These are phyloP conservation scores for Temnothorax curvispinosus DNA, from an alignment of 1,140 invertebrate genomes.

Conservation along the genomic window DNA sequence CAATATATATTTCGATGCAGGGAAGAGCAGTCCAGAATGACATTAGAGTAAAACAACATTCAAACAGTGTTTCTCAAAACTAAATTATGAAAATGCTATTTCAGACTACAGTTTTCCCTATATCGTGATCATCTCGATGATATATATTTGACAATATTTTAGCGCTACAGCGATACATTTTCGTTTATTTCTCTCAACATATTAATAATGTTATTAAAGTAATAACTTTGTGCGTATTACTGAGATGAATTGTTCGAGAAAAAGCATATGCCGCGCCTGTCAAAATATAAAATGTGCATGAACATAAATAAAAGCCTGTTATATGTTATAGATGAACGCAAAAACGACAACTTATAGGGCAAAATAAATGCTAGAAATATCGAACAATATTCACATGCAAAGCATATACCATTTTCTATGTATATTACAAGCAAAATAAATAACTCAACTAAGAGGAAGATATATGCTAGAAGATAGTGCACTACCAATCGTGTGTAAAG, in stretches of 20 bases:
- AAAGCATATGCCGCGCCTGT: background rate
- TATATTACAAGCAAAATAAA: constrained; percentile 28
- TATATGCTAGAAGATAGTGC: background rate
- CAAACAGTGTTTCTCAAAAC: background rate
- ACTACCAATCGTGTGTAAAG: constrained; percentile 44
- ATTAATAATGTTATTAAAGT: background rate
- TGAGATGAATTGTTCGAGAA: constrained; percentile 13
- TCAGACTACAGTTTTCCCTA: background rate
- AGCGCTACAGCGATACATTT: background rate
- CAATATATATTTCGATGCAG: background rate
- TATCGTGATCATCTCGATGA: background rate
- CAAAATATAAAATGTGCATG: constrained; percentile 19
- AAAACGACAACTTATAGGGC: constrained; percentile 2
- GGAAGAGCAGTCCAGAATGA: background rate
- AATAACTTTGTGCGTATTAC: constrained; percentile 3
- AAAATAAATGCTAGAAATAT: constrained; percentile 41
- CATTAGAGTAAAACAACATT: background rate
- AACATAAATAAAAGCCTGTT: constrained; percentile 3
- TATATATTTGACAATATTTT: background rate
- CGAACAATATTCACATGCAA: constrained; percentile 40
- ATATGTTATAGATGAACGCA: background rate
- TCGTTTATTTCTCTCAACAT: background rate
- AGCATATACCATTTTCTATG: constrained; percentile 23
- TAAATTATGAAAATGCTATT: background rate
- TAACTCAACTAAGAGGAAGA: constrained; percentile 18